A percentile compares a stretch with the other conserved stretches of the same genome.
These are phyloP conservation scores for Phaenicophaeus curvirostris DNA, from an alignment of 2,797 vertebrate genomes.

Conservation along the genomic window DNA sequence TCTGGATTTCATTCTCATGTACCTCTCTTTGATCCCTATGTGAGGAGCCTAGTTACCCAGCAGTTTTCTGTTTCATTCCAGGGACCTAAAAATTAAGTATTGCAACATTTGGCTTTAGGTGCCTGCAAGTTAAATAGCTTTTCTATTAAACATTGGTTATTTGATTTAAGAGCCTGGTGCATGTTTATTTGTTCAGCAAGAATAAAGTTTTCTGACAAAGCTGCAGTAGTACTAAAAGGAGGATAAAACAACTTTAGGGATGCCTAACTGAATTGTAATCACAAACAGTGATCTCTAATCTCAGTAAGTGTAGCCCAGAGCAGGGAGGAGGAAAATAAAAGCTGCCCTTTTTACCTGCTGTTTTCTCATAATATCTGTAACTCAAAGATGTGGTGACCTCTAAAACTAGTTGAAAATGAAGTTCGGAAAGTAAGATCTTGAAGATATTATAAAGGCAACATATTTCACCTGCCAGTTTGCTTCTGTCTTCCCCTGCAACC, in stretches of 20 bases:
- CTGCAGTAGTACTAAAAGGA: not conserved
- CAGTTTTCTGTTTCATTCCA: constrained; percentile 40
- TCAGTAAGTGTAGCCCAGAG: not conserved
- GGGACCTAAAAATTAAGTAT: constrained; percentile 64
- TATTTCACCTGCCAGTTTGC: constrained; percentile 90
- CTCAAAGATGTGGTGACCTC: not conserved
- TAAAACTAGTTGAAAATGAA: not conserved
- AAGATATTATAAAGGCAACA: constrained; percentile 38
- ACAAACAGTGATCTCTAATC: not conserved
- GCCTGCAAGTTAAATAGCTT: not conserved
- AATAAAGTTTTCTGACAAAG: not conserved
- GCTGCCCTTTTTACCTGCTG: not conserved
- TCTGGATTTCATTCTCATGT: constrained; percentile 18
- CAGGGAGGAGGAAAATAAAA: not conserved
- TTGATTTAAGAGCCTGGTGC: not conserved
- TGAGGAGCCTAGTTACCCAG: constrained; percentile 16
- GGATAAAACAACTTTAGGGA: not conserved
- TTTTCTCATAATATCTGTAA: not conserved
- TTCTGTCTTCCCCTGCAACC: constrained; percentile 93
- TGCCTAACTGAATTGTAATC: not conserved
- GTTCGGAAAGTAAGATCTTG: not conserved
- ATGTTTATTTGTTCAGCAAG: not conserved
- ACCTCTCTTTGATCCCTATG: constrained; percentile 10
- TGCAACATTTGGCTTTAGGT: constrained; percentile 53
- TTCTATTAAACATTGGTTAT: not conserved